Base-by-base conservation (phyloP, 2,888 invertebrate species). In the Epinotia demarniana region DNA sequence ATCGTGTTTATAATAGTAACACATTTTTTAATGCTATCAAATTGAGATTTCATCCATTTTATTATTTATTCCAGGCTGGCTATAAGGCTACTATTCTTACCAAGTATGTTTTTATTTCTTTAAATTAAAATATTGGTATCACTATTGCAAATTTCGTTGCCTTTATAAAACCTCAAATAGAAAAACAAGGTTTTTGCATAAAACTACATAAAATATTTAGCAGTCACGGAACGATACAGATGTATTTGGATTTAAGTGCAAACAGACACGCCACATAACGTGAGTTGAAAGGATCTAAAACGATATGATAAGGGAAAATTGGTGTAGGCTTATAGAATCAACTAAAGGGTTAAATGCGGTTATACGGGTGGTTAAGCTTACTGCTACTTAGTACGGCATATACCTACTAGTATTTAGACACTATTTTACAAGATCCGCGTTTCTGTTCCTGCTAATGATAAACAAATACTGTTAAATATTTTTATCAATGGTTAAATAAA, bases 221-320 rank as follows among this genome's bases (percentile, higher is more conserved):
- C 55, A 71, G 75, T 67, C 75, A 75, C 66, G 72, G 72, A 66
- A 75, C 58, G 39, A 70, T 53, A 75, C 62, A 75, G 75, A 67
- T 62, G 66, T 75, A 67, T 67, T 72, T 57, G 55, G 66, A 72
- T 33, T 66, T 75, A 67, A 75, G 67, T 75, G 27, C 72, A 46
- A 16, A 67, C 23, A 61, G 72, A 57, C 75, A 75, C 64, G 75
- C 75, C 6, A 75, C 33, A 18, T 75, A 60, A 72, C 75, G 75
- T 75, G 72, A 72, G 39, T 23, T 55, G 63, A 19, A 33, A 61
- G 61, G 61, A 67, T 75, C 67, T 55, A 43, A 66, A 71, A 43
- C 58, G 23, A 43, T 43, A 39, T 68, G 68, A 68, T 68, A 68
- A 68, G 19, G 57, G 58, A 43, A 58, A 55, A 58, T 57, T 58